A percentile compares a stretch with the other conserved stretches of the same genome.
These are phyloP conservation scores for Neelides sp. DNA, from an alignment of 1,140 invertebrate genomes.

Conservation along the genomic window DNA sequence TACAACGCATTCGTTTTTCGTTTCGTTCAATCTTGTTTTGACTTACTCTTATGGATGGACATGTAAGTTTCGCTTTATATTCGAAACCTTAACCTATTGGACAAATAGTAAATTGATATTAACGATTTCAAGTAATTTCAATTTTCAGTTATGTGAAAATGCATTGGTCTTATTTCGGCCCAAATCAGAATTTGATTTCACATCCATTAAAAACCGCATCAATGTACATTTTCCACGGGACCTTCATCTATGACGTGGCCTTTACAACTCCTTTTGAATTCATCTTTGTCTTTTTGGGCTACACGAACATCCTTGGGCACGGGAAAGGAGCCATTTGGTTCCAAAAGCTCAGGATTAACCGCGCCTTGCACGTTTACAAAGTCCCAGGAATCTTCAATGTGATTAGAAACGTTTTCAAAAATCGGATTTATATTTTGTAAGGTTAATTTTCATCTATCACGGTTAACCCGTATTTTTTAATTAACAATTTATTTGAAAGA, in stretches of 20 bases:
- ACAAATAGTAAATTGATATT: not conserved
- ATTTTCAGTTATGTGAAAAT: constrained; percentile 1
- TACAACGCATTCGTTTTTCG: not conserved
- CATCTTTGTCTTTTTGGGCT: not conserved
- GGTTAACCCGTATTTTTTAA: too few species aligned
- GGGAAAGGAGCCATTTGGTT: constrained; percentile 4
- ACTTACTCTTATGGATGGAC: constrained; percentile 4
- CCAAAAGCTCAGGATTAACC: not conserved
- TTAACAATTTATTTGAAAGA: too few species aligned
- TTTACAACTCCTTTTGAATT: constrained; percentile 1
- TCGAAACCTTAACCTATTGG: not conserved
- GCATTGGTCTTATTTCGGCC: not conserved
- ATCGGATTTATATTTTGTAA: too few species aligned
- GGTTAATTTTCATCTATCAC: too few species aligned
- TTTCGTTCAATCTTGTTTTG: not conserved
- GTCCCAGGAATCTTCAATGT: constrained; percentile 4
- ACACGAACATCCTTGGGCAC: not conserved
- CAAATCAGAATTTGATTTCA: not conserved
- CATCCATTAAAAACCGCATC: constrained; percentile 9
- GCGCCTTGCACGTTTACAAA: constrained; percentile 1
- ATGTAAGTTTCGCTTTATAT: not conserved
- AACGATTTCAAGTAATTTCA: not conserved
- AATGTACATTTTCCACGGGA: constrained; percentile 8
- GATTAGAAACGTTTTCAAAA: too few species aligned
- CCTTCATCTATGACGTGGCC: constrained; percentile 2